Evolutionary conservation across 2,113 vertebrate genomes (phyloP).

Genomic region (Silurus asotus): DNA sequence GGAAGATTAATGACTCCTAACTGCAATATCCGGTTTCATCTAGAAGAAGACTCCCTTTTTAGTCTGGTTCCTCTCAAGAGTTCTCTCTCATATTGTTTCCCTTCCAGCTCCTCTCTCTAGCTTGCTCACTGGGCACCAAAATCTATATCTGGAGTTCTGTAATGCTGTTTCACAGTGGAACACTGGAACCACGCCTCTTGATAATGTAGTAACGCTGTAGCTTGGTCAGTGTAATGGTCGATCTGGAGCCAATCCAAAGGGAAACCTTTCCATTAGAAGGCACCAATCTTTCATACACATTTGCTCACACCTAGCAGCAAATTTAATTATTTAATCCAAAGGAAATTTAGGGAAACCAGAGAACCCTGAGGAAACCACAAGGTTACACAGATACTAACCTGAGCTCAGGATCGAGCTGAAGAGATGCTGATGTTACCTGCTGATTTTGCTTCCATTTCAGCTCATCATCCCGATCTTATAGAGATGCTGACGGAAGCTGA

Average conservation of each 20-base stretch:
- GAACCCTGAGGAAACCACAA: not conserved
- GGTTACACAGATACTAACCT: not conserved
- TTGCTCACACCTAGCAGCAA: not conserved
- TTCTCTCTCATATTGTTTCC: not conserved
- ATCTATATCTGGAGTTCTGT: not conserved
- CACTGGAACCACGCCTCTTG: not conserved
- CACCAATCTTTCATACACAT: not conserved
- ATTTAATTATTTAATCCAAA: not conserved
- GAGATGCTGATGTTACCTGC: not conserved
- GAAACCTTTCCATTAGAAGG: not conserved
- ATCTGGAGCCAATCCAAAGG: not conserved
- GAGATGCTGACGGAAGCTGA: not conserved
- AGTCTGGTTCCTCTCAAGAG: not conserved
- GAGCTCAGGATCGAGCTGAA: not conserved
- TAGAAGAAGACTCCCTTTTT: not conserved
- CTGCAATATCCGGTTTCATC: not conserved
- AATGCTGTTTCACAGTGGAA: not conserved
- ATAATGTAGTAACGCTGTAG: not conserved
- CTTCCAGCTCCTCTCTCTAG: not conserved
- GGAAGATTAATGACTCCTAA: not conserved
- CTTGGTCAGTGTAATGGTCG: not conserved
- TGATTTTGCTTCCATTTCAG: constrained; percentile 48
- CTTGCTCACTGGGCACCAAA: not conserved
- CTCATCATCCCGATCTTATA: not conserved
- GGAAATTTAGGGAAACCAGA: not conserved